phyloP scores from a whole-genome alignment of 2,888 invertebrate genomes.

The Heteromurus nitidus region DNA sequence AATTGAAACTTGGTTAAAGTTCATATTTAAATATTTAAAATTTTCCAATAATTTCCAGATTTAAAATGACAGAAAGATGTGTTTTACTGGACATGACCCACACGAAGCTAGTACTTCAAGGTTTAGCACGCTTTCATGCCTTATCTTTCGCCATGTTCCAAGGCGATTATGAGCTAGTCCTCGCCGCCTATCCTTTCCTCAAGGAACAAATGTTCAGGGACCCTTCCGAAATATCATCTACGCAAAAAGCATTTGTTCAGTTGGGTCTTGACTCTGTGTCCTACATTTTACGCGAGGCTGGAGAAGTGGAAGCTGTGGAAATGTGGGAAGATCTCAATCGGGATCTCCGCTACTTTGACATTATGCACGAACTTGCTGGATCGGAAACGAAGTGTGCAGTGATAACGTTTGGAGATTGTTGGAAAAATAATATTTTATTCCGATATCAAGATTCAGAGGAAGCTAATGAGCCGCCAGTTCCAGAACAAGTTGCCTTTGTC shows the following conservation, averaged over 20 bases:
- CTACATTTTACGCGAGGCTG: not conserved
- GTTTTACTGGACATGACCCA: conserved; percentile 67
- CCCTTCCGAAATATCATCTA: conserved; percentile 34
- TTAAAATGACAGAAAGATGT: conserved; percentile 67
- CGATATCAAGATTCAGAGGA: conserved; percentile 54
- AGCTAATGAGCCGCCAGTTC: conserved; percentile 23
- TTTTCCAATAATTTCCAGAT: conserved; percentile 31
- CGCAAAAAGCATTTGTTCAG: conserved; percentile 16
- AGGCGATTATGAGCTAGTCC: conserved; percentile 66
- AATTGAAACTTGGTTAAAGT: not conserved
- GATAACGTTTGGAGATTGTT: conserved; percentile 22
- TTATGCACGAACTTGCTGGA: conserved; percentile 7
- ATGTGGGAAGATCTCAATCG: conserved; percentile 10
- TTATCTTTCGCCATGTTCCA: conserved; percentile 69
- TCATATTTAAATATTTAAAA: not conserved
- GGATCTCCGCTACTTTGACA: not conserved
- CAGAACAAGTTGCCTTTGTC: conserved; percentile 64
- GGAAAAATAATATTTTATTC: conserved; percentile 19
- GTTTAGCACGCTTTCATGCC: conserved; percentile 70
- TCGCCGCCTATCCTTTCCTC: conserved; percentile 66
- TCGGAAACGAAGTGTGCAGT: conserved; percentile 64
- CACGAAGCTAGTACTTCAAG: conserved; percentile 48
- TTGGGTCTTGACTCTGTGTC: not conserved
- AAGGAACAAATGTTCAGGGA: conserved; percentile 67
- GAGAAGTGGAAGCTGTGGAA: not conserved